Percentiles rank a stretch among this genome's conserved stretches.
Conservation (phyloP, 2,888 invertebrate genomes). For the Oscheius onirici region DNA sequence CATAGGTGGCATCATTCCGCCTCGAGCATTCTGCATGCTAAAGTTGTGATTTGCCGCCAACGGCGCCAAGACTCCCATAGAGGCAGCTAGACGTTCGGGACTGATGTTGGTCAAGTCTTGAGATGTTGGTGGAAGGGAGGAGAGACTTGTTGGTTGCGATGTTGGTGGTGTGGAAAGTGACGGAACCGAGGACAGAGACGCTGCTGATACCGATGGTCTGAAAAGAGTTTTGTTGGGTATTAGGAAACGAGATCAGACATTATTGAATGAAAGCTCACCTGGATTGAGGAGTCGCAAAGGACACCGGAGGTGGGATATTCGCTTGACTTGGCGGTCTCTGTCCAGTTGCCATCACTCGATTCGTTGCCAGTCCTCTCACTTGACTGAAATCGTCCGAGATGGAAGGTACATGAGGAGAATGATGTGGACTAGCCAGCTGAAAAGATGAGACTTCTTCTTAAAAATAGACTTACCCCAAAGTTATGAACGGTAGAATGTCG, state of each 20-base stretch:
- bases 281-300: constrained; percentile 14
- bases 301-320: background rate
- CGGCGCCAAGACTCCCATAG: background rate
- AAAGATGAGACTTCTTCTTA: background rate
- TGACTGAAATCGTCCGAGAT: constrained; percentile 36
- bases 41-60: background rate
- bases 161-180: constrained; percentile 3
- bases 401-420: constrained; percentile 28
- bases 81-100: constrained; percentile 22
- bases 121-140: background rate
- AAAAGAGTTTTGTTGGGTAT: background rate
- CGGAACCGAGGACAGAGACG: constrained; percentile 4
- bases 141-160: constrained; percentile 5
- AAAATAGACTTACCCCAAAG: background rate
- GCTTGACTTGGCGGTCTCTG: constrained; percentile 26
- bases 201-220: constrained; percentile 19
- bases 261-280: background rate
- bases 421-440: constrained; percentile 30
- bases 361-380: constrained; percentile 32
- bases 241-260: background rate
- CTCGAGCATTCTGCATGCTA: background rate
- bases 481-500: background rate
- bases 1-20: background rate
- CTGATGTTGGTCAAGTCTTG: constrained; percentile 26
- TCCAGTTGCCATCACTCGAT: background rate